phyloP scores from a whole-genome alignment of 2,113 vertebrate species.

The Trichechus manatus region DNA sequence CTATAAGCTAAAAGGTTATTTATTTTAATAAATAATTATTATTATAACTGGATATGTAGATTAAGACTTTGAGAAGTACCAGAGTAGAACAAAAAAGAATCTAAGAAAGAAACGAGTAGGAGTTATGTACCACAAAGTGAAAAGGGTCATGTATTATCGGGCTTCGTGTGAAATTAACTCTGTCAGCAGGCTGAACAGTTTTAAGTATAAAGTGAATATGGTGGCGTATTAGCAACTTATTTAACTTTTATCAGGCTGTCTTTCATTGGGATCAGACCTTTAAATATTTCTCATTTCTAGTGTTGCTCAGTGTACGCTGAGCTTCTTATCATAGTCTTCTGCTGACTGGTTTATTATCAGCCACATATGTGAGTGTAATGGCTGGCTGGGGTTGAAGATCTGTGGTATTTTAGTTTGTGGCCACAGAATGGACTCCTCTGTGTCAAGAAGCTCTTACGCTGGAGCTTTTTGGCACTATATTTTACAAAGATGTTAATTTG shows the following conservation, averaged over 20 bases:
- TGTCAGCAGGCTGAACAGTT: neutral
- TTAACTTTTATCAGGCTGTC: neutral
- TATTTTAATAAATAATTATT: slow-evolving; percentile 22
- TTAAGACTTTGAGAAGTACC: slow-evolving; percentile 6
- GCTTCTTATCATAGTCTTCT: neutral
- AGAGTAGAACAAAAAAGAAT: slow-evolving; percentile 23
- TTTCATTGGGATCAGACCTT: neutral
- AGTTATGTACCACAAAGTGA: neutral
- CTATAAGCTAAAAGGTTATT: slow-evolving; percentile 17
- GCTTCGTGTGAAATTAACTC: neutral
- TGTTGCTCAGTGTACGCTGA: neutral
- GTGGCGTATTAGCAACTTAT: neutral
- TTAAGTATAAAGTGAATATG: neutral
- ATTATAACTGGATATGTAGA: neutral
- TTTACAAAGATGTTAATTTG: slow-evolving; percentile 2
- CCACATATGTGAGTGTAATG: neutral
- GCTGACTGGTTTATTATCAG: neutral
- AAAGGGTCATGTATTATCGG: neutral
- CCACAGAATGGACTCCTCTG: neutral
- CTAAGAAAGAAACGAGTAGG: neutral
- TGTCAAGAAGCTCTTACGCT: neutral
- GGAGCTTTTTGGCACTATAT: neutral
- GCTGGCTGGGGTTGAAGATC: neutral
- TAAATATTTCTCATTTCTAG: neutral
- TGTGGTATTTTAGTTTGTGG: neutral